Conservation (phyloP, 2,888 invertebrate genomes). For the Ormyrus thymus region DNA sequence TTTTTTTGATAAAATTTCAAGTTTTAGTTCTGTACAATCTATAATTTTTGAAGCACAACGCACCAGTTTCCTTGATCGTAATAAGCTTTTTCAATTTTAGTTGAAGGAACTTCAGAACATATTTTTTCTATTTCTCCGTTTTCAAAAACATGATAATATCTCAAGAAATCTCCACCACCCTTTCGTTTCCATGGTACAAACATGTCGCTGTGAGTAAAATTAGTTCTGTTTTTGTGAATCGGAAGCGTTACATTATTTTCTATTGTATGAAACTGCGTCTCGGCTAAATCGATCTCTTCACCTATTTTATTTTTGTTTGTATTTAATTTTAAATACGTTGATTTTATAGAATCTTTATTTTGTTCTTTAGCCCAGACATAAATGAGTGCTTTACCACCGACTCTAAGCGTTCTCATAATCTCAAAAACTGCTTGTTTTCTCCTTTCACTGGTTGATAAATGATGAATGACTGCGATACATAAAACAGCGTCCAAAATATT, state of each 20-base stretch:
- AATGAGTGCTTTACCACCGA: conserved; percentile 86
- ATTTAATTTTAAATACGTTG: conserved; percentile 81
- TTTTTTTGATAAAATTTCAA: neutral
- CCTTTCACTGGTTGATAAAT: conserved; percentile 89
- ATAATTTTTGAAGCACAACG: conserved; percentile 83
- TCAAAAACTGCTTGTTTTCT: conserved; percentile 85
- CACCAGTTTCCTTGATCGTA: conserved; percentile 99
- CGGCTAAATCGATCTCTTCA: conserved; percentile 69
- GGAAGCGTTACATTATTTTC: conserved; percentile 77
- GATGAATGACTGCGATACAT: conserved; percentile 98
- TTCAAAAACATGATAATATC: conserved; percentile 96
- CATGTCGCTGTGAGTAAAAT: conserved; percentile 92
- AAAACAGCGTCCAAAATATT: conserved; percentile 87
- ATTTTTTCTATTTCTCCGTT: conserved; percentile 86
- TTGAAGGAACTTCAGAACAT: conserved; percentile 77
- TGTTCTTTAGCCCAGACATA: conserved; percentile 99
- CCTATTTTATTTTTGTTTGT: conserved; percentile 75
- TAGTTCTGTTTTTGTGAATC: conserved; percentile 92
- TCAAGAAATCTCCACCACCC: conserved; percentile 78
- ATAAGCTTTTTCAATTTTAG: conserved; percentile 82
- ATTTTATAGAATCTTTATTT: conserved; percentile 79
- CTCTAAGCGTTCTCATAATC: conserved; percentile 84
- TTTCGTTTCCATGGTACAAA: conserved; percentile 96
- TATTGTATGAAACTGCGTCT: conserved; percentile 34
- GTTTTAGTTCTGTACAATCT: conserved; percentile 11